Evolutionary conservation across 2,113 vertebrate genomes (phyloP), one percentile per base, ranked within the genome.

Genomic region (Xiphias gladius): DNA sequence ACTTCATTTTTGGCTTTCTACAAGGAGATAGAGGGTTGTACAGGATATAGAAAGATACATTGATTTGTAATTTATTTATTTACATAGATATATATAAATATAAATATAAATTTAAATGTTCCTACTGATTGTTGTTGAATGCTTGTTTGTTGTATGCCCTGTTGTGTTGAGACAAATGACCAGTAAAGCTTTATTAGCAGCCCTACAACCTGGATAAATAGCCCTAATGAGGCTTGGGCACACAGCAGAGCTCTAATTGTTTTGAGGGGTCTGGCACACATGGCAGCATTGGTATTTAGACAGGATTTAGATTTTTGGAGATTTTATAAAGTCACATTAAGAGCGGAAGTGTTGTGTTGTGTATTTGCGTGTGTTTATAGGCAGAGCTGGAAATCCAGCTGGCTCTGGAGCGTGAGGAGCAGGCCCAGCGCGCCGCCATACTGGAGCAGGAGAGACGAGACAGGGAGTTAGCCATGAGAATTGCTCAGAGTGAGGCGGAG

Each of bases 371-470:
- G 30, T 88, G 52, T 72, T 73, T 63, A 7, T 93, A 99, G 98
- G 96, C 95, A 6, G 97, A 99, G 93, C 89, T 99, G 92, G 97
- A 99, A 76, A 79, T 91, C 59, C 96, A 99, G 85, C 92, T 99
- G 84, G 97, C 96, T 28, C 78, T 88, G 82, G 97, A 99, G 73
- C 94, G 96, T 0, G 97, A 97, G 80, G 98, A 99, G 85, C 96
- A 98, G 82, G 94, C 87, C 20, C 97, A 98, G 90, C 96, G 92
- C 7, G 94, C 97, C 72, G 83, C 97, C 0, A 85, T 98, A 1
- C 79, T 98, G 82, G 98, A 99, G 73, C 98, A 99, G 94, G 98
- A 99, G 58, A 97, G 96, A 22, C 93, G 98, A 37, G 98, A 99
- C 92, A 88, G 96, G 8, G 98, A 99, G 85, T 93, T 99, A 69